These are phyloP conservation scores for Tetrapedia diversipes DNA, from an alignment of 2,888 invertebrate genomes.

Conservation along the genomic window DNA sequence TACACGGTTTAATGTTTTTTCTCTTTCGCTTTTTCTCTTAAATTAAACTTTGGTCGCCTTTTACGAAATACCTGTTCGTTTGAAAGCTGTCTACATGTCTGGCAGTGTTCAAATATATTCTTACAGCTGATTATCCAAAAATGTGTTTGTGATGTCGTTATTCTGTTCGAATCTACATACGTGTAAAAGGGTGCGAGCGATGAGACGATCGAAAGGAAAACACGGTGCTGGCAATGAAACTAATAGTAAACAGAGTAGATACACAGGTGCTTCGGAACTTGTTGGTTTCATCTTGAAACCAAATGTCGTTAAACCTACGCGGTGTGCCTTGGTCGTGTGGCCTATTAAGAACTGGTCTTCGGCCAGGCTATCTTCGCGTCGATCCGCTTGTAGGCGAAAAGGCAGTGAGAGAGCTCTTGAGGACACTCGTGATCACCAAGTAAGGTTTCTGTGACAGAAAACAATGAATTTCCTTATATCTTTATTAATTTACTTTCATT, in stretches of 20 bases:
- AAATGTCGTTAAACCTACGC: conserved; percentile 17
- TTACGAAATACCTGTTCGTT: conserved; percentile 18
- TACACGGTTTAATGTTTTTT: not conserved
- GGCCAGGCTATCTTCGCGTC: conserved; percentile 99
- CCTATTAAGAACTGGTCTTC: conserved; percentile 82
- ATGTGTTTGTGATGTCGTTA: conserved; percentile 18
- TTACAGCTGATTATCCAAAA: conserved; percentile 20
- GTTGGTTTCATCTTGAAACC: conserved; percentile 19
- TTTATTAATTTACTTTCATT: not conserved
- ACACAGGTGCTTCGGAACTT: conserved; percentile 16
- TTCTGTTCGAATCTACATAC: conserved; percentile 12
- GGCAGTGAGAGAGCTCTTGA: conserved; percentile 94
- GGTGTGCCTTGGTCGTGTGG: not conserved
- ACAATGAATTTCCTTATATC: not conserved
- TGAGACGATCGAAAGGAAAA: conserved; percentile 16
- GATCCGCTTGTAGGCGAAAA: conserved; percentile 96
- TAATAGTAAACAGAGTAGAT: conserved; percentile 3
- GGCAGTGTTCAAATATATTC: conserved; percentile 49
- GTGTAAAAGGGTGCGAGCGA: not conserved
- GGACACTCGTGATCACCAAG: conserved; percentile 95
- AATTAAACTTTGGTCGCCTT: conserved; percentile 40
- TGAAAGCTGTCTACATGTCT: conserved; percentile 22
- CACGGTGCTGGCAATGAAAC: conserved; percentile 12
- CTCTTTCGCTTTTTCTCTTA: not conserved
- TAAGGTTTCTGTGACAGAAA: conserved; percentile 90